These are phyloP conservation scores for Eidolon dupreanum DNA, from an alignment of 2,797 vertebrate genomes.

Conservation along the genomic window DNA sequence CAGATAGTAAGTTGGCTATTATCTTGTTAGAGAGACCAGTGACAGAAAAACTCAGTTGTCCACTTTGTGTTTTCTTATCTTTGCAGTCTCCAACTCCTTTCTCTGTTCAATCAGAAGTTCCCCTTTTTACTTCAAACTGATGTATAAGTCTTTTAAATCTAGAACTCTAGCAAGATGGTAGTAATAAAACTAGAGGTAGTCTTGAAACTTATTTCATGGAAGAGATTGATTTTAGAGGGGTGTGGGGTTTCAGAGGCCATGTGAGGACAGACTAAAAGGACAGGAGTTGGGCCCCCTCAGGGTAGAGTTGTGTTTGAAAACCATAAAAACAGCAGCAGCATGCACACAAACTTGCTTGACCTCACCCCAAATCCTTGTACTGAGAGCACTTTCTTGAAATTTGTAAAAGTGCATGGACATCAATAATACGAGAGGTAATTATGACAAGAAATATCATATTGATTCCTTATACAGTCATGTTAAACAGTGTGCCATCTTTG, in stretches of 20 bases:
- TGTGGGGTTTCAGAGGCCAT: neutral
- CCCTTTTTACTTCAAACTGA: neutral
- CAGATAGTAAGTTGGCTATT: neutral
- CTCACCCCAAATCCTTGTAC: neutral
- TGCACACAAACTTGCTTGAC: neutral
- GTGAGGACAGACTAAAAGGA: neutral
- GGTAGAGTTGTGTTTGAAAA: constrained; percentile 9
- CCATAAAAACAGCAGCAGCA: neutral
- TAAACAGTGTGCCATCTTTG: neutral
- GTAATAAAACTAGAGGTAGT: neutral
- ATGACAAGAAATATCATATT: neutral
- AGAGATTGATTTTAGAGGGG: constrained; percentile 11
- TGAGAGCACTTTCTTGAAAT: neutral
- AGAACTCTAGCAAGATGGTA: neutral
- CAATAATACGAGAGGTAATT: neutral
- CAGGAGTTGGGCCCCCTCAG: neutral
- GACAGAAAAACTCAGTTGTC: neutral
- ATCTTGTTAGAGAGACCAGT: neutral
- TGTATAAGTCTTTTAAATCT: neutral
- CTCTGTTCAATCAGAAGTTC: neutral
- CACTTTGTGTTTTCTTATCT: neutral
- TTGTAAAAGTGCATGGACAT: neutral
- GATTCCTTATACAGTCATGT: neutral
- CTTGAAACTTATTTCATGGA: constrained; percentile 1
- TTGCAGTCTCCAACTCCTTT: neutral